These are phyloP conservation scores for Streptopelia turtur DNA, from an alignment of 2,797 vertebrate species.

Conservation along the genomic window DNA sequence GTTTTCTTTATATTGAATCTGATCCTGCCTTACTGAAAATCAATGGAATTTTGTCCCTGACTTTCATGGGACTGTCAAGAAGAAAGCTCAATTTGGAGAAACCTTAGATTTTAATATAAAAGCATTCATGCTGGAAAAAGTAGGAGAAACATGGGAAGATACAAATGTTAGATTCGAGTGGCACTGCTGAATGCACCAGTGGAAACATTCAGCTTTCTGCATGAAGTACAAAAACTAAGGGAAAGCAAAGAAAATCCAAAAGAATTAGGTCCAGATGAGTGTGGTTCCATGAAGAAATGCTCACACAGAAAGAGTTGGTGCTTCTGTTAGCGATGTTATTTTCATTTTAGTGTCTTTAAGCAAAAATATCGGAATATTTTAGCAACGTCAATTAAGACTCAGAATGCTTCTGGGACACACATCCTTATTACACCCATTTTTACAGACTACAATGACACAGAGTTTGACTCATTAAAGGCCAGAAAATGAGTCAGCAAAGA, in stretches of 20 bases:
- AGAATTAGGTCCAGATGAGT: not conserved
- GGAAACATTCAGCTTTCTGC: not conserved
- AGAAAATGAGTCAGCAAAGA: constrained; percentile 64
- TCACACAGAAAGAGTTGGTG: not conserved
- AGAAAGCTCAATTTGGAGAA: not conserved
- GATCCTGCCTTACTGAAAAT: constrained; percentile 13
- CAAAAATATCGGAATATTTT: constrained; percentile 42
- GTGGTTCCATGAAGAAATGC: not conserved
- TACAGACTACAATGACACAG: constrained; percentile 44
- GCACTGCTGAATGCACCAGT: not conserved
- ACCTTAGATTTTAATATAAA: not conserved
- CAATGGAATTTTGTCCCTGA: not conserved
- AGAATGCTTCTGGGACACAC: constrained; percentile 18
- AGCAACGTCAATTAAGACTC: not conserved
- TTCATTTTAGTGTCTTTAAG: not conserved
- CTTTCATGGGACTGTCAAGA: not conserved
- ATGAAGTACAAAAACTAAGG: not conserved
- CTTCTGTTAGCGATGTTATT: not conserved
- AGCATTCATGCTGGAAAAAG: fast-evolving
- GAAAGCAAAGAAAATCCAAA: not conserved
- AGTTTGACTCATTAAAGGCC: constrained; percentile 66
- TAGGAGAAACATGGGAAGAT: not conserved
- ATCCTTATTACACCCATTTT: constrained; percentile 28
- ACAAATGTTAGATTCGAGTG: not conserved
- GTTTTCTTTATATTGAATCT: constrained; percentile 37